Base-by-base conservation (phyloP, 2,113 vertebrate species). In the Hippopotamus amphibius region DNA sequence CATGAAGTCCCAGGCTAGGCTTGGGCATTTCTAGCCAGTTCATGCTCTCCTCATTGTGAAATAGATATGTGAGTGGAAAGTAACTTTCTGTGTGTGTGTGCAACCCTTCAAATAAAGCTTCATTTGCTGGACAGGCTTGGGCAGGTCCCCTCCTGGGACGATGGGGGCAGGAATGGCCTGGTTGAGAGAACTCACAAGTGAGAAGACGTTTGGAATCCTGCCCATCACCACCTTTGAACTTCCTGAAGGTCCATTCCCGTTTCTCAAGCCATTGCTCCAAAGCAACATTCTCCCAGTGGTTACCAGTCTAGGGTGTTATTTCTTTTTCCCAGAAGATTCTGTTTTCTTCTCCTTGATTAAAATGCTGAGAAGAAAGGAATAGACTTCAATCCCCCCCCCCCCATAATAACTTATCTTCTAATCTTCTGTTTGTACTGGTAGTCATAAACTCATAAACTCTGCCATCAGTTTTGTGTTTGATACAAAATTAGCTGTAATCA, bases 201-300 rank as follows among this genome's bases (percentile, higher is more conserved):
- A 86, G 72, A 37, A 80, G 63, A 55, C 69, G 6, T 81, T 97
- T 94, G 85, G 82, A 63, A 5, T 82, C 13, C 21, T 90, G 85
- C 66, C 59, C 30, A 50, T 80, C 5, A 15, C 53, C n/a, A 91
- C 59, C 48, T 84, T 41, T 79, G 71, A 88, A 30, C 33, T 74
- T 96, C 61, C 37, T 57, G 15, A 82, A 93, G 26, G 26, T 57
- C 50, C 48, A 28, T 65, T 50, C 68, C 48, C n/a, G 48, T 28
- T 37, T 41, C 71, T 74, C 79, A 72, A 66, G 28, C 33, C 80
- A 10, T 76, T 85, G 79, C 26, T 69, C 53, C 53, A 61, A 66
- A 81, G n/a, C n/a, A 61, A 65, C 72, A 50, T 80, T 63, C 3
- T 81, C 46, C 89, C 46, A 12, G 57, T 80, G 43, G 6, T 94